Conservation (phyloP, 2,888 invertebrate species). For the Aethes cnicana region DNA sequence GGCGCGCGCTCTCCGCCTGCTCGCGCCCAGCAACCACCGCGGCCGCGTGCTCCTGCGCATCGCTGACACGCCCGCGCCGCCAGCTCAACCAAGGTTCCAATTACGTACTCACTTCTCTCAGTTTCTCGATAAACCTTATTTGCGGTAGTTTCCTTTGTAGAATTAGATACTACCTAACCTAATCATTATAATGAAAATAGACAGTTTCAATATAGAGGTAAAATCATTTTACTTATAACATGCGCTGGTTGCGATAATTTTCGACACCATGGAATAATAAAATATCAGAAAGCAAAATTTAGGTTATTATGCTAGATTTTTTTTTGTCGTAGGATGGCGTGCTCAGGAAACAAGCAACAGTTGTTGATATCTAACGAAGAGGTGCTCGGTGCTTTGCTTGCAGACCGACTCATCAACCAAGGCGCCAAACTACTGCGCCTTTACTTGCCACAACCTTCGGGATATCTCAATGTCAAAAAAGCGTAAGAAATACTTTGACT, state of each 20-base stretch:
- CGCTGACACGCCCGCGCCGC: conserved; percentile 24
- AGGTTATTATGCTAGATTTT: too few relatives aligned
- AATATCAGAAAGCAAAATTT: too few relatives aligned
- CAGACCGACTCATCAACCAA: conserved; percentile 45
- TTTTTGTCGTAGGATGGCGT: conserved; percentile 35
- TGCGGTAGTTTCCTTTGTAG: too few relatives aligned
- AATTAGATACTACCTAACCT: too few relatives aligned
- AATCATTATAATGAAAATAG: too few relatives aligned
- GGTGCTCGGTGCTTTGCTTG: conserved; percentile 43
- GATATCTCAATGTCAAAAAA: conserved; percentile 7
- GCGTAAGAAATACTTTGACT: background rate
- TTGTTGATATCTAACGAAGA: conserved; percentile 45
- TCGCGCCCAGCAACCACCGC: conserved; percentile 50
- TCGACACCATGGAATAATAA: too few relatives aligned
- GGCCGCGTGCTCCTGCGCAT: conserved; percentile 53
- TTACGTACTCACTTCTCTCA: too few relatives aligned
- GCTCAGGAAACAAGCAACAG: conserved; percentile 32
- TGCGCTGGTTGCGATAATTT: too few relatives aligned
- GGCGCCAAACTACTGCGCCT: conserved; percentile 49
- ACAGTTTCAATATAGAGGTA: too few relatives aligned
- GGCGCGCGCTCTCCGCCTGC: conserved; percentile 51
- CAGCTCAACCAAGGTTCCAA: conserved; percentile 19
- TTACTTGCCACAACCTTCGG: conserved; percentile 6
- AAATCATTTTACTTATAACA: too few relatives aligned
- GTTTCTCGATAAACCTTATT: background rate